phyloP scores from a whole-genome alignment of 2,113 vertebrate genomes.

The Anolis sagrei region DNA sequence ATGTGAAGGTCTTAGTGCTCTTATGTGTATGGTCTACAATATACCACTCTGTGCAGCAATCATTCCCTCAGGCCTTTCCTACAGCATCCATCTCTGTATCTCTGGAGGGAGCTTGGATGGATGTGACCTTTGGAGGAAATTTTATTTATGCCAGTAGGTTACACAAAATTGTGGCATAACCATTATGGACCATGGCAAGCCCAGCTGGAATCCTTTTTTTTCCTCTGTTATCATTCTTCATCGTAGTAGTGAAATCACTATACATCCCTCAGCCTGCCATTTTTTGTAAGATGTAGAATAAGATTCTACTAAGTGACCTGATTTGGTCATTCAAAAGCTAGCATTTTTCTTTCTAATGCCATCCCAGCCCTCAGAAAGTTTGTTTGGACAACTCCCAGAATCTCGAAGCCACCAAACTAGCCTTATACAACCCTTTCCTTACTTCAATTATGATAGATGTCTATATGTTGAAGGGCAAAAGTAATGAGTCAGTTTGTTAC shows the following conservation, averaged over 20 bases:
- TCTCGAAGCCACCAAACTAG: too few species aligned
- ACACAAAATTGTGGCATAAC: too few species aligned
- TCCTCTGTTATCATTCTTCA: neutral
- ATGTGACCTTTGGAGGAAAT: neutral
- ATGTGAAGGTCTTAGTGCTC: neutral
- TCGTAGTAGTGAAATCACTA: neutral
- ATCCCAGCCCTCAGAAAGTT: neutral
- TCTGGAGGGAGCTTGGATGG: neutral
- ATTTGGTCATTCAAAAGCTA: conserved; percentile 10
- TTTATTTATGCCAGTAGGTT: neutral
- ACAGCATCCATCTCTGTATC: neutral
- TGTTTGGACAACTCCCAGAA: too few species aligned
- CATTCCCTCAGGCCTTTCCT: neutral
- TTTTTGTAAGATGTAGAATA: too few species aligned
- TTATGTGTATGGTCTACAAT: neutral
- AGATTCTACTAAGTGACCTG: neutral
- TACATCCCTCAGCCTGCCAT: too few species aligned
- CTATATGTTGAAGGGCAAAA: neutral
- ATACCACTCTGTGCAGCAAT: neutral
- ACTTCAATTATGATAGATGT: neutral
- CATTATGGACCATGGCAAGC: too few species aligned
- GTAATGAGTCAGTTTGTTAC: neutral
- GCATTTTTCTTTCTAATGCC: conserved; percentile 11
- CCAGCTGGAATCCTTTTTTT: too few species aligned
- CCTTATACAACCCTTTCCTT: neutral